A percentile compares a stretch with the other conserved stretches of the same genome.
Evolutionary conservation across 2,888 invertebrate species (phyloP).

Genomic region (Heteromurus nitidus): DNA sequence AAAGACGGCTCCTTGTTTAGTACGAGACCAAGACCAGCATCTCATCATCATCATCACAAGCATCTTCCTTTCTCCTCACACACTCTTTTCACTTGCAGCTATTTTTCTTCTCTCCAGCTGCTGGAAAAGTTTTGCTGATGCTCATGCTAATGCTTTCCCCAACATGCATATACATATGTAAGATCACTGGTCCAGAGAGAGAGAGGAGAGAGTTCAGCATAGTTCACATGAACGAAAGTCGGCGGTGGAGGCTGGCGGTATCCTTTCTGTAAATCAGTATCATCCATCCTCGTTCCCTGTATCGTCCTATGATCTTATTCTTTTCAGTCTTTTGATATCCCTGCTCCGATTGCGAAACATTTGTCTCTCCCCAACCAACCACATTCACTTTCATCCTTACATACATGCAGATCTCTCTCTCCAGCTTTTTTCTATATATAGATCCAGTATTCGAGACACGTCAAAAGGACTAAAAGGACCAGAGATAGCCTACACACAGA

Average conservation of each 20-base stretch:
- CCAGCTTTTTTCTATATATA: too few relatives aligned
- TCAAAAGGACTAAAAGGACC: too few relatives aligned
- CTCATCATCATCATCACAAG: neutral
- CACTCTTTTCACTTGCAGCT: neutral
- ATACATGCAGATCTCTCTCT: too few relatives aligned
- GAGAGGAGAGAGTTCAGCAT: neutral
- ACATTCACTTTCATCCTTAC: too few relatives aligned
- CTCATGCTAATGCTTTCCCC: neutral
- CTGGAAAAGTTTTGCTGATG: neutral
- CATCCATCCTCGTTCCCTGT: neutral
- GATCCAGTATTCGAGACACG: neutral
- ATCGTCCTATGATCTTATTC: too few relatives aligned
- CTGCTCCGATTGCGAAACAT: neutral
- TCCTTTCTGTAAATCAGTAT: constrained; percentile 3
- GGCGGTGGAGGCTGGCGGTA: too few relatives aligned
- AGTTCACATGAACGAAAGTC: too few relatives aligned
- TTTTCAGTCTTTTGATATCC: too few relatives aligned
- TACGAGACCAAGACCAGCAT: neutral
- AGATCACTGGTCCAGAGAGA: neutral
- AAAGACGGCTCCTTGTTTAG: neutral
- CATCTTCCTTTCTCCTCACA: neutral
- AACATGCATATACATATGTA: neutral
- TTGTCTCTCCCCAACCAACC: neutral
- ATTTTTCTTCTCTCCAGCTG: neutral
- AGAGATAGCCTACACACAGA: too few relatives aligned